Evolutionary conservation across 2,888 invertebrate genomes (phyloP).

Genomic region (Drosophila siamana): DNA sequence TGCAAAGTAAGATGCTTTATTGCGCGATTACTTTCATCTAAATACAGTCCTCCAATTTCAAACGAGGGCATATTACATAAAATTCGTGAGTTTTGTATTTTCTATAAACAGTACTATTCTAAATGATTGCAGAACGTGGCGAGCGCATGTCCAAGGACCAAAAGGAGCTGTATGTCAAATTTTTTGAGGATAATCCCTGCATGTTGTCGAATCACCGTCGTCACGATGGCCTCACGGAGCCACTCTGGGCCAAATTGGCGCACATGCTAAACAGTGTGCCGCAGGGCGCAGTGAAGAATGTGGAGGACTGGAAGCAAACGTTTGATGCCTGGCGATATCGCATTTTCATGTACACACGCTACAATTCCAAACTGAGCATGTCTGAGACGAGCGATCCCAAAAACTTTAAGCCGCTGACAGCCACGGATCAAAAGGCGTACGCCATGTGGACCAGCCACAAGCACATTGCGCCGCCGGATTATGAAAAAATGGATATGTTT

Average conservation of each 20-base stretch:
- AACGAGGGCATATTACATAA: no score
- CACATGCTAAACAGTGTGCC: conserved; percentile 81
- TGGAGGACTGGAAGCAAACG: conserved; percentile 83
- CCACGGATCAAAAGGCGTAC: conserved; percentile 83
- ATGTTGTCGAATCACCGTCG: conserved; percentile 82
- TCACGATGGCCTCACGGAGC: conserved; percentile 79
- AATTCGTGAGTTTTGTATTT: no score
- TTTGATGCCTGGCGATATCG: conserved; percentile 83
- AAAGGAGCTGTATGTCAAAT: conserved; percentile 82
- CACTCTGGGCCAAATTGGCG: conserved; percentile 80
- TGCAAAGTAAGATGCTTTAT: not conserved
- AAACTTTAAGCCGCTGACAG: conserved; percentile 81
- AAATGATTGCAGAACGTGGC: conserved; percentile 72
- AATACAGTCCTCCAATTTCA: no score
- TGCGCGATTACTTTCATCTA: no score
- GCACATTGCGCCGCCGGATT: conserved; percentile 76
- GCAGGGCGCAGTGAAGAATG: conserved; percentile 82
- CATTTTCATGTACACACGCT: conserved; percentile 83
- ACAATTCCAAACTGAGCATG: conserved; percentile 82
- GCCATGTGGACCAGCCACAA: conserved; percentile 84
- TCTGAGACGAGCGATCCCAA: conserved; percentile 81
- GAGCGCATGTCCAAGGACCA: conserved; percentile 84
- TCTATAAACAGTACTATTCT: not conserved
- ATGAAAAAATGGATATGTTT: conserved; percentile 82
- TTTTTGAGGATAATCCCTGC: conserved; percentile 82